A percentile compares a stretch with the other conserved stretches of the same genome.
phyloP scores from a whole-genome alignment of 2,888 invertebrate genomes.

The Odontocerum albicorne region DNA sequence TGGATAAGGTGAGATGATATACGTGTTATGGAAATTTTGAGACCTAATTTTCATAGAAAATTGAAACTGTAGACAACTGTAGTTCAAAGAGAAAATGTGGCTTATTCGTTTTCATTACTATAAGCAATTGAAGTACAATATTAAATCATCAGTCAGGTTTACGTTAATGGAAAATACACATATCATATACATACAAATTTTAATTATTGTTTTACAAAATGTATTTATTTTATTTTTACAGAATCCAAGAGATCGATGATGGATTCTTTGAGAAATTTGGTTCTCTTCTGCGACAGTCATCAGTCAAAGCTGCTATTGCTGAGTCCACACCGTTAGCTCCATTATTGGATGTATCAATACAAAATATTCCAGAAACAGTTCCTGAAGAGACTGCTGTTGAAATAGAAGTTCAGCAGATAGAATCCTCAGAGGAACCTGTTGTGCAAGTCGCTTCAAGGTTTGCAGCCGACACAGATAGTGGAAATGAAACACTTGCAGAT shows the following conservation, averaged over 20 bases:
- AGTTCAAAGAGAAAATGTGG: no score
- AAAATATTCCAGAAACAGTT: conserved; percentile 41
- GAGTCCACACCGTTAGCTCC: conserved; percentile 61
- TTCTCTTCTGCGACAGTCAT: conserved; percentile 66
- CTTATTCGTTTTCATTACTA: no score
- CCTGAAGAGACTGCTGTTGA: conserved; percentile 38
- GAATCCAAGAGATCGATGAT: conserved; percentile 80
- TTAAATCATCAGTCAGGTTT: no score
- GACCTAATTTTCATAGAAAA: no score
- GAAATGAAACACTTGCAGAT: conserved; percentile 60
- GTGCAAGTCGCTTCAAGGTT: conserved; percentile 38
- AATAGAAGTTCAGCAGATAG: conserved; percentile 30
- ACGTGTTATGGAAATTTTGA: no score
- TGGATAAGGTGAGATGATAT: no score
- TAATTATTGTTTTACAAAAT: no score
- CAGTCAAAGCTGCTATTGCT: conserved; percentile 59
- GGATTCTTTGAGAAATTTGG: conserved; percentile 86
- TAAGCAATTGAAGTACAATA: no score
- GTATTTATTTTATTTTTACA: conserved; percentile 53
- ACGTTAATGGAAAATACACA: no score
- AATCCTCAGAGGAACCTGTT: conserved; percentile 12
- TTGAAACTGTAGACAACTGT: no score
- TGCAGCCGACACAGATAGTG: conserved; percentile 52
- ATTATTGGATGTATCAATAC: conserved; percentile 41
- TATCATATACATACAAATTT: no score